Evolutionary conservation across 1,140 invertebrate species (phyloP).

Genomic region (Drosophila yakuba): DNA sequence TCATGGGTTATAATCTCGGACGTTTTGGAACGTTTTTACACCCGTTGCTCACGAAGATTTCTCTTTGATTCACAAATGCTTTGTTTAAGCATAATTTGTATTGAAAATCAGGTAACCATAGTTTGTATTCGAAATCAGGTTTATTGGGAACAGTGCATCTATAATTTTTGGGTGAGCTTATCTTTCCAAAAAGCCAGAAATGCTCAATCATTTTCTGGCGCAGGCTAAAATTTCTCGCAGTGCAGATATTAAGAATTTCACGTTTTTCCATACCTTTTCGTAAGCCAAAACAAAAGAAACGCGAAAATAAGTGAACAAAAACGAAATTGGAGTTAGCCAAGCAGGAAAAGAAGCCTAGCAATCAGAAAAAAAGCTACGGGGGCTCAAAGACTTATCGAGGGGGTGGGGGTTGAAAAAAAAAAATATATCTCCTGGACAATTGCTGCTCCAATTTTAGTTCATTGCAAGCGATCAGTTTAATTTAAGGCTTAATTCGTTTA

Average conservation of each 20-base stretch:
- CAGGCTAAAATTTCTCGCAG: not conserved
- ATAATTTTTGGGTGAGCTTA: conserved; percentile 7
- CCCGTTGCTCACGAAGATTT: not conserved
- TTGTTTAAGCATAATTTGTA: not conserved
- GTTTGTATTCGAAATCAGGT: conserved; percentile 24
- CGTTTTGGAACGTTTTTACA: not conserved
- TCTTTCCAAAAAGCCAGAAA: not conserved
- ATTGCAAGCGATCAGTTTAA: conserved; percentile 60
- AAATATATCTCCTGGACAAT: conserved; percentile 46
- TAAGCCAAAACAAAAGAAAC: conserved; percentile 26
- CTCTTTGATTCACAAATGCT: conserved; percentile 1
- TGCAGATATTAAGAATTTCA: conserved; percentile 7
- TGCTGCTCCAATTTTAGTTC: conserved; percentile 67
- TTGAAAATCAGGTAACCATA: conserved; percentile 24
- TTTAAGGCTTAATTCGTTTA: conserved; percentile 63
- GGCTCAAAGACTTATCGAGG: conserved; percentile 5
- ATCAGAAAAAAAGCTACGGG: conserved; percentile 27
- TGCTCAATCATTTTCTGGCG: too few species aligned
- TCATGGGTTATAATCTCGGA: not conserved
- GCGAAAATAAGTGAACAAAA: conserved; percentile 49
- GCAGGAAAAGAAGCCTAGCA: conserved; percentile 48
- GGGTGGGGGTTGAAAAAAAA: not conserved
- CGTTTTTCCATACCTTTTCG: conserved; percentile 23
- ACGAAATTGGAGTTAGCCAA: conserved; percentile 46
- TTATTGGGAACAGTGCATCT: conserved; percentile 22